Evolutionary conservation across 2,888 invertebrate genomes (phyloP).

Genomic region (Corythucha ciliata): DNA sequence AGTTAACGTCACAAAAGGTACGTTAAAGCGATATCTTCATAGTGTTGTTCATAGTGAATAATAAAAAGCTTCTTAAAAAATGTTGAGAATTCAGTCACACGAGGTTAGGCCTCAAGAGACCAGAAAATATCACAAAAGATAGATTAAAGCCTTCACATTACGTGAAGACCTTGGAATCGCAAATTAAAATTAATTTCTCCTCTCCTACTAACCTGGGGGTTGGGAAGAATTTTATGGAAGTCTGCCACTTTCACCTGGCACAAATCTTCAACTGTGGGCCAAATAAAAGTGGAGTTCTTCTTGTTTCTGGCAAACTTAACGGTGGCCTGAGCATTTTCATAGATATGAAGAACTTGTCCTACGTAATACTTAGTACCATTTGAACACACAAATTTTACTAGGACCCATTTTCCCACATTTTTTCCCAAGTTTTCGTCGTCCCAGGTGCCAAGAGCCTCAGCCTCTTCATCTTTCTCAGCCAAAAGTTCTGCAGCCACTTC

Average conservation of each 20-base stretch:
- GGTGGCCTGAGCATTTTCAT: slow-evolving; percentile 6
- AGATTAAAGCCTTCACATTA: too few relatives aligned
- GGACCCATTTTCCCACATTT: too few relatives aligned
- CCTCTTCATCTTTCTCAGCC: neutral
- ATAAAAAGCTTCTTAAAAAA: too few relatives aligned
- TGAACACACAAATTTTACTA: slow-evolving; percentile 7
- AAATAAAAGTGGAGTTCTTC: slow-evolving; percentile 1
- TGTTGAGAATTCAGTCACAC: too few relatives aligned
- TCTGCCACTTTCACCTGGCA: slow-evolving; percentile 5
- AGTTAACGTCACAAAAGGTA: too few relatives aligned
- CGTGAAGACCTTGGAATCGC: slow-evolving; percentile 1
- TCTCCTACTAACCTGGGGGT: slow-evolving; percentile 1
- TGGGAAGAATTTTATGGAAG: slow-evolving; percentile 3
- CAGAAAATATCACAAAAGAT: too few relatives aligned
- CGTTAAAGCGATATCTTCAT: too few relatives aligned
- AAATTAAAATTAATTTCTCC: slow-evolving; percentile 4
- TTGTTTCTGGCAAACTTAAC: slow-evolving; percentile 2
- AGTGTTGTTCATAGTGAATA: too few relatives aligned
- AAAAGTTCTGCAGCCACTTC: neutral
- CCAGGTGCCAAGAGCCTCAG: slow-evolving; percentile 2
- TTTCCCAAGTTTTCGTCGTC: slow-evolving; percentile 9
- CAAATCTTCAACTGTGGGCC: slow-evolving; percentile 4
- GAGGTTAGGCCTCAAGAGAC: too few relatives aligned
- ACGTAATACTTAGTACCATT: slow-evolving; percentile 4
- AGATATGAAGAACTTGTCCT: slow-evolving; percentile 4